phyloP scores from a whole-genome alignment of 2,888 invertebrate genomes.

The Nephrotoma guestfalica region DNA sequence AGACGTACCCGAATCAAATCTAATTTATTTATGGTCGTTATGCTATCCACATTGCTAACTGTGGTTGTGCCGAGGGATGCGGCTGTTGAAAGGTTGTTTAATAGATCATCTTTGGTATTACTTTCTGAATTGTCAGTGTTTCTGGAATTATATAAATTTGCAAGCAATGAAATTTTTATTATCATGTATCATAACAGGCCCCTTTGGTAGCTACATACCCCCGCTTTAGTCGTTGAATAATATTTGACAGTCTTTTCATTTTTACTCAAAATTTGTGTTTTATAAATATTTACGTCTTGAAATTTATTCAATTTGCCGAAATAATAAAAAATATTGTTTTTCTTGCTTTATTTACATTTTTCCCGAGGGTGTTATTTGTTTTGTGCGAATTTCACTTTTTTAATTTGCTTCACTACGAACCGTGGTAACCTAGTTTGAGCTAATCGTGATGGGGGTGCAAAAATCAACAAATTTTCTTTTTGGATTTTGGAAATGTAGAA shows the following conservation, averaged over 20 bases:
- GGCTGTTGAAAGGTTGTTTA: background rate
- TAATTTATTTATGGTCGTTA: background rate
- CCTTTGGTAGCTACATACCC: background rate
- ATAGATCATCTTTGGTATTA: background rate
- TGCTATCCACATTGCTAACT: background rate
- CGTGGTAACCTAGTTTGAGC: background rate
- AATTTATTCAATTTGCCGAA: background rate
- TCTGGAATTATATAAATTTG: background rate
- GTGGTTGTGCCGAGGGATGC: background rate
- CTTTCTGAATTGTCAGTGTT: background rate
- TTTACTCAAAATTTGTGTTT: background rate
- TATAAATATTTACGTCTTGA: background rate
- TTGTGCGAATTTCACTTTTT: background rate
- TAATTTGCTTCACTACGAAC: background rate
- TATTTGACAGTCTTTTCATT: background rate
- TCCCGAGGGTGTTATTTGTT: background rate
- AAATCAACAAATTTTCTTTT: background rate
- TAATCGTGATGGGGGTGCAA: background rate
- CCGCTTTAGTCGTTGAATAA: background rate
- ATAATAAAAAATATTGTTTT: background rate
- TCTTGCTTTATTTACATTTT: background rate
- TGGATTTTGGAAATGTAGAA: background rate
- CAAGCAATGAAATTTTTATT: background rate
- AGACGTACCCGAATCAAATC: background rate
- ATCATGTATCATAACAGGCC: background rate